phyloP scores from a whole-genome alignment of 2,113 vertebrate species.

The Hyperoodon ampullatus region DNA sequence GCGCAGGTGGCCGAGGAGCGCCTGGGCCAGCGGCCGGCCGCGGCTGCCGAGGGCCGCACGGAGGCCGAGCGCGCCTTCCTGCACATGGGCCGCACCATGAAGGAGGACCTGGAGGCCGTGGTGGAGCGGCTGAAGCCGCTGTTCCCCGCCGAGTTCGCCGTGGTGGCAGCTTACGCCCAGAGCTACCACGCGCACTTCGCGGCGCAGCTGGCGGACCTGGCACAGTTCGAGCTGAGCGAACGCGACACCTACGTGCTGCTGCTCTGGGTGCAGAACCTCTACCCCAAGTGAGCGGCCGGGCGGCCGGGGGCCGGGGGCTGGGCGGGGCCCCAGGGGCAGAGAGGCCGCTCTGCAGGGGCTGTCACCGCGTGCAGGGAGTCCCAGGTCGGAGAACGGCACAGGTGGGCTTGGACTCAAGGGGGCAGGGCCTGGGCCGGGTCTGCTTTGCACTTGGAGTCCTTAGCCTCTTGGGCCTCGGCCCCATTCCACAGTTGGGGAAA shows the following conservation, averaged over 20 bases:
- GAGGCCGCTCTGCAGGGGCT: neutral
- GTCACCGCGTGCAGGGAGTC: neutral
- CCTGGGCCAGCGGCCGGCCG: slow-evolving; percentile 74
- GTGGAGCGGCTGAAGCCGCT: slow-evolving; percentile 83
- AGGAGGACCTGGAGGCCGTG: slow-evolving; percentile 89
- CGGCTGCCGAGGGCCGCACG: slow-evolving; percentile 70
- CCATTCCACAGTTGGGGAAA: neutral
- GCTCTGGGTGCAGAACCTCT: slow-evolving; percentile 88
- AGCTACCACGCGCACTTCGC: slow-evolving; percentile 90
- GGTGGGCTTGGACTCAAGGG: too few species aligned
- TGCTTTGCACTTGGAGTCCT: neutral
- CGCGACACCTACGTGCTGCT: slow-evolving; percentile 90
- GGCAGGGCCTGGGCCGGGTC: neutral
- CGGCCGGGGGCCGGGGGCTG: accelerated
- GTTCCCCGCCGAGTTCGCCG: slow-evolving; percentile 88
- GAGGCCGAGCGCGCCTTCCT: slow-evolving; percentile 85
- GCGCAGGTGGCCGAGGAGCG: slow-evolving; percentile 79
- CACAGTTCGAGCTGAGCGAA: slow-evolving; percentile 81
- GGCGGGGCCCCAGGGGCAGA: accelerated
- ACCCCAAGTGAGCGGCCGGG: slow-evolving; percentile 87
- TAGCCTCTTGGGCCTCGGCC: neutral
- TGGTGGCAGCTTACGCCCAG: slow-evolving; percentile 87
- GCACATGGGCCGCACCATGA: slow-evolving; percentile 88
- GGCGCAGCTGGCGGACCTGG: slow-evolving; percentile 73
- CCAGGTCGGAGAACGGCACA: accelerated